These are phyloP conservation scores for Halcyon malimbica DNA, from an alignment of 2,113 vertebrate species.

Conservation along the genomic window DNA sequence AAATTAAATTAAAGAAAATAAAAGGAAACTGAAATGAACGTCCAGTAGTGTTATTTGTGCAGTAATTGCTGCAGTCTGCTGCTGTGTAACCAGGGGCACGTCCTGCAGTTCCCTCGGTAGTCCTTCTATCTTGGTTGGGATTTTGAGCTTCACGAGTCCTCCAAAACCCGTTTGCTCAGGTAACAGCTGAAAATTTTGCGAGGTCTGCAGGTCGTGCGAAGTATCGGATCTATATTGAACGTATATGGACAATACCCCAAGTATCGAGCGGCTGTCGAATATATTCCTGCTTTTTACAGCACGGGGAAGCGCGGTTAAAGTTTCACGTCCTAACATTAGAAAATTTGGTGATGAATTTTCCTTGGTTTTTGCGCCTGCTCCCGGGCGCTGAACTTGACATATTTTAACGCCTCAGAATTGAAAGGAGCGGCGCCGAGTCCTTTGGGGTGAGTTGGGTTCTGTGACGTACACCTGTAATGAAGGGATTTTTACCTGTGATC, in stretches of 20 bases:
- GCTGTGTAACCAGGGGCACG: neutral
- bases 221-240: no score
- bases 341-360: neutral
- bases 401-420: no score
- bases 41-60: neutral
- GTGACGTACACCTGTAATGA: no score
- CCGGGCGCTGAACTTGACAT: no score
- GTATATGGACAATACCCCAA: no score
- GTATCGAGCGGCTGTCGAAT: no score
- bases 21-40: no score
- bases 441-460: no score
- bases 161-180: neutral
- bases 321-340: fast-evolving
- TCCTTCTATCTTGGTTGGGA: fast-evolving
- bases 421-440: no score
- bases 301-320: neutral
- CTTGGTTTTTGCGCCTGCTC: neutral
- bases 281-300: no score
- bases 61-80: neutral
- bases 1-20: no score
- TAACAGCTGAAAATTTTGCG: neutral
- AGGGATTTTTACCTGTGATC: no score
- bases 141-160: neutral
- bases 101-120: neutral
- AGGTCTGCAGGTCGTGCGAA: fast-evolving